Evolutionary conservation across 1,140 invertebrate species (phyloP).

Genomic region (Calephelis nemesis): DNA sequence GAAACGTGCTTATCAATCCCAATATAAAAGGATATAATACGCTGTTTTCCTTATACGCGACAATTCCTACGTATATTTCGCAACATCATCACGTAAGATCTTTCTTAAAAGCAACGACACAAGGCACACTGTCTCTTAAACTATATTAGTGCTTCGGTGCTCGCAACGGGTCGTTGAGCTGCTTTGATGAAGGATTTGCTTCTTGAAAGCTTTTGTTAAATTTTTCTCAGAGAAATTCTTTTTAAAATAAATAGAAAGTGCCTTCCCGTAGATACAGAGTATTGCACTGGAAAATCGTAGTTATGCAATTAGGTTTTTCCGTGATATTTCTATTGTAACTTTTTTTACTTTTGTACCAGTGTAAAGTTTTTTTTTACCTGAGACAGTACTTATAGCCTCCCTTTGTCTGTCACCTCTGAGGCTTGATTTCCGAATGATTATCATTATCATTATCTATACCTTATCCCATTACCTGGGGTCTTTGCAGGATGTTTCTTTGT

Average conservation of each 20-base stretch:
- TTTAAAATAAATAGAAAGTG: constrained; percentile 61
- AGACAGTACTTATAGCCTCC: too few species aligned
- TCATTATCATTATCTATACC: too few species aligned
- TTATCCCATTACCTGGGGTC: too few species aligned
- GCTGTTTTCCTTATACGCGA: constrained; percentile 25
- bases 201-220: constrained; percentile 73
- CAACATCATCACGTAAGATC: constrained; percentile 42
- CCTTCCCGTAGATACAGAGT: constrained; percentile 34
- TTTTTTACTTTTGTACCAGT: too few species aligned
- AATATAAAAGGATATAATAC: constrained; percentile 6
- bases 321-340: background rate
- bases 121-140: constrained; percentile 60
- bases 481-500: too few species aligned
- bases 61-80: constrained; percentile 38
- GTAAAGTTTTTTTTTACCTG: too few species aligned
- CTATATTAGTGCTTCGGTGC: constrained; percentile 65
- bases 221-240: constrained; percentile 55
- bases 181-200: constrained; percentile 70
- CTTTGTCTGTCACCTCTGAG: too few species aligned
- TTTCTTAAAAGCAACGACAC: constrained; percentile 47
- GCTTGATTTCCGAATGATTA: too few species aligned
- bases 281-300: constrained; percentile 37
- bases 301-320: constrained; percentile 30
- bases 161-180: constrained; percentile 59
- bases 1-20: constrained; percentile 10